Evolutionary conservation across 2,113 vertebrate species (phyloP), one percentile per base, ranked within the genome.

Genomic region (Motacilla alba): DNA sequence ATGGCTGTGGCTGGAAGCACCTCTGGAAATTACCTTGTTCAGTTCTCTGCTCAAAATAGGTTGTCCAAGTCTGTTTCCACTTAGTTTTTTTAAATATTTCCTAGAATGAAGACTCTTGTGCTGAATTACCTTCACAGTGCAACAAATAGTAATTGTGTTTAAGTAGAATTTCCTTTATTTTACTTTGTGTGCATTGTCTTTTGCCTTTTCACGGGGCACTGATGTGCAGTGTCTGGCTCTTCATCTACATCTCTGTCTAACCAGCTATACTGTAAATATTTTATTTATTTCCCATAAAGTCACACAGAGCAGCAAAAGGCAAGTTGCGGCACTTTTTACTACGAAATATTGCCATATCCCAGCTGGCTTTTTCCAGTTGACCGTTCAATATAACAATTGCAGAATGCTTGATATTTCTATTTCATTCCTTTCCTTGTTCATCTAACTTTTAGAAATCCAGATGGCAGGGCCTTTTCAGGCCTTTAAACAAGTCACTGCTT

Each of bases 101-200:
- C 26, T 37, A 37, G 37, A 27, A 39, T 28, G 12, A 15, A 41
- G 12, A 41, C 15, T 21, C 17, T 39, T 41, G 49, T 53, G 28
- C 11, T 53, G 31, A 84, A 62, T 73, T 59, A 59, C 8, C 12
- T 52, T 63, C 47, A 18, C 1, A 50, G 17, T 37, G 46, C 58
- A 50, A 93, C 81, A 79, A 69, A 26, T 1, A 44, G 8, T 22
- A 18, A 21, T 21, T 68, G 5, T 18, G 2, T 64, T 70, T 67
- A 56, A 75, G 20, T 41, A 50, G 31, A 43, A 67, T 52, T 58
- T 67, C 7, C 16, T 56, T 11, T 76, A n/a, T 83, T 87, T 83
- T 55, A 18, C 5, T 70, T 55, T 2, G 0, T 70, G 24, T 20
- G 26, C 1, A 0, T 56, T 67, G 33, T 35, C 16, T 90, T 12